A percentile compares a stretch with the other conserved stretches of the same genome.
These are phyloP conservation scores for Pseudochirops corinnae DNA, from an alignment of 2,797 vertebrate species.

Conservation along the genomic window DNA sequence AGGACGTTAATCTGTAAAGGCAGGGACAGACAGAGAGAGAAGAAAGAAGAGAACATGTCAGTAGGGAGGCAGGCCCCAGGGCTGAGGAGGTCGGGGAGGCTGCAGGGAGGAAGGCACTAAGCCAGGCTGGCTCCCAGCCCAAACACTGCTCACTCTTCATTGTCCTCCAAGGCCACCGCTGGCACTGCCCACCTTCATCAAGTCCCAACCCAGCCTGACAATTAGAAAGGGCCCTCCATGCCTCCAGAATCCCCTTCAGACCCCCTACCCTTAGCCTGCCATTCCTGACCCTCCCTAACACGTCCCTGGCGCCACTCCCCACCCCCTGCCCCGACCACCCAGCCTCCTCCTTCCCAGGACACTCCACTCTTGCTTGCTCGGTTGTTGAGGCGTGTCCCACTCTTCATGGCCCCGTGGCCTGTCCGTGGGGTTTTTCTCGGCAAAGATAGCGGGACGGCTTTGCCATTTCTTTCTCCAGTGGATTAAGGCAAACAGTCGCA, in stretches of 20 bases:
- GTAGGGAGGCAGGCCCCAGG: neutral
- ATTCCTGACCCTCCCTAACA: neutral
- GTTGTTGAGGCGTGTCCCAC: too few species aligned
- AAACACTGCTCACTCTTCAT: neutral
- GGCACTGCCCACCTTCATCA: neutral
- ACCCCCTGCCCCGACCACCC: neutral
- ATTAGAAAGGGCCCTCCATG: neutral
- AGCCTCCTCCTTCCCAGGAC: neutral
- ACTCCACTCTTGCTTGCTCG: neutral
- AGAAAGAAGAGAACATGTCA: neutral
- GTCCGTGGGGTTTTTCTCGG: neutral
- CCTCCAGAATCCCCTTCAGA: neutral
- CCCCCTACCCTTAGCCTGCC: neutral
- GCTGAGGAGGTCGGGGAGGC: neutral
- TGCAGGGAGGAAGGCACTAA: neutral
- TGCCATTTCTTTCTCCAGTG: neutral
- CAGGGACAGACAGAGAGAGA: slow-evolving; percentile 10
- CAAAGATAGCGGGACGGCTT: neutral
- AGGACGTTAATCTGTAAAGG: slow-evolving; percentile 94
- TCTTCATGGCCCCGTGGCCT: too few species aligned
- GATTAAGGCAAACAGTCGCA: neutral
- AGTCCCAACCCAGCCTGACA: neutral
- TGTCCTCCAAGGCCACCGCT: neutral
- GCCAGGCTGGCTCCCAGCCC: neutral
- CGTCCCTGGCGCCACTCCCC: neutral